Percentiles rank a stretch among this genome's conserved stretches.
These are phyloP conservation scores for Deroplatys truncata DNA, from an alignment of 2,888 invertebrate species.

Conservation along the genomic window DNA sequence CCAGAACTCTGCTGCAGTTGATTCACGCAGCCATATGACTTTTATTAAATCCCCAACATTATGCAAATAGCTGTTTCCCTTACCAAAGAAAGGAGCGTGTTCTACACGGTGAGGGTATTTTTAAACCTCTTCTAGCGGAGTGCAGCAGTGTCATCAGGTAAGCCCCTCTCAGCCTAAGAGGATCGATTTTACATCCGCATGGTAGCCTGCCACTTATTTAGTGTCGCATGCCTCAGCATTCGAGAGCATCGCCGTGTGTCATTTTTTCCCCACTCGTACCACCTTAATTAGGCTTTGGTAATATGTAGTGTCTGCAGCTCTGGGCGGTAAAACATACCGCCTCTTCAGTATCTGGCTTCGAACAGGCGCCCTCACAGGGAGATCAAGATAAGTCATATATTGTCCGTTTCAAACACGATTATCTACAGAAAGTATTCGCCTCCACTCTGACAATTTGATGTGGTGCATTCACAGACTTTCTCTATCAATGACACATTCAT, in stretches of 20 bases:
- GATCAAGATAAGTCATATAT: no score
- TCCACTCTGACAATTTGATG: no score
- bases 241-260: background rate
- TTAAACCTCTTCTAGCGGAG: background rate
- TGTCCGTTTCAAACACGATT: no score
- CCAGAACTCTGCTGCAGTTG: no score
- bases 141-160: background rate
- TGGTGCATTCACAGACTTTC: no score
- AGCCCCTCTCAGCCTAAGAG: background rate
- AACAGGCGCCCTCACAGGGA: no score
- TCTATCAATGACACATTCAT: no score
- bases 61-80: background rate
- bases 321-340: no score
- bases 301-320: background rate
- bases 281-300: background rate
- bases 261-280: background rate
- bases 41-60: background rate
- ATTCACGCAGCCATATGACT: no score
- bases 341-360: no score
- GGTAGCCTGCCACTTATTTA: background rate
- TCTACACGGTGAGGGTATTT: background rate
- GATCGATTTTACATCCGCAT: background rate
- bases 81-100: background rate
- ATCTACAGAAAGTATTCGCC: no score
- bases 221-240: background rate